Evolutionary conservation across 2,888 invertebrate genomes (phyloP), one percentile per base, ranked within the genome.

Genomic region (Drosophila ustulata): DNA sequence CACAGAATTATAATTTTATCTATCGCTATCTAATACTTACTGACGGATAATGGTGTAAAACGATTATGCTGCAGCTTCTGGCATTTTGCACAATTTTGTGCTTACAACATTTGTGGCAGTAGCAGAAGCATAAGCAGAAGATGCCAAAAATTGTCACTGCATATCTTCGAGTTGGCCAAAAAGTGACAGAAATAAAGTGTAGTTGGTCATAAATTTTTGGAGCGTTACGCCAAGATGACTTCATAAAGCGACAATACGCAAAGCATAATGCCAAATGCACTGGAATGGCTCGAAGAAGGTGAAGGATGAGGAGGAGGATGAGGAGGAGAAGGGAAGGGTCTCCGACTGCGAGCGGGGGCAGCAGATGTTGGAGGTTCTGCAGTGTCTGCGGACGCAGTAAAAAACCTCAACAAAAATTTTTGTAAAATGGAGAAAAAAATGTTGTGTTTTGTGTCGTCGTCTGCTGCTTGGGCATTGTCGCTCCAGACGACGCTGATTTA

Each of bases 241-340:
- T 88, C 87, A 88, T 85, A 85, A 85, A 85, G 84, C 87, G 84
- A 86, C 89, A 88, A 84, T 81, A 83, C 87, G 85, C 80, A 84
- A 85, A 88, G 80, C 88, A 83, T 85, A 83, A 88, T 82, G 88
- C 88, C 82, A 87, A 82, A 83, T 82, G 84, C 87, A 82, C 50
- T 66, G 79, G 63, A 25, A 26, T 37, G 56, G 46, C 32, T 7
- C 39, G 46, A 13, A 45, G 13, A 13, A n/a, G 11, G 7, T 23
- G 43, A 11, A 13, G 7, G 45, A 50, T 30, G 67, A 52, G 11
- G 45, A 3, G 11, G 7, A n/a, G 23, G 8, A 25, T 7, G 37
- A 4, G 37, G 4, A n/a, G 11, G 11, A 11, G 37, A 4, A 4
- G 11, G 37, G n/a, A 37, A 37, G n/a, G 11, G 11, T 37, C 37